A percentile compares a stretch with the other conserved stretches of the same genome.
Evolutionary conservation across 2,113 vertebrate genomes (phyloP).

Genomic region (Lichenostomus cassidix): DNA sequence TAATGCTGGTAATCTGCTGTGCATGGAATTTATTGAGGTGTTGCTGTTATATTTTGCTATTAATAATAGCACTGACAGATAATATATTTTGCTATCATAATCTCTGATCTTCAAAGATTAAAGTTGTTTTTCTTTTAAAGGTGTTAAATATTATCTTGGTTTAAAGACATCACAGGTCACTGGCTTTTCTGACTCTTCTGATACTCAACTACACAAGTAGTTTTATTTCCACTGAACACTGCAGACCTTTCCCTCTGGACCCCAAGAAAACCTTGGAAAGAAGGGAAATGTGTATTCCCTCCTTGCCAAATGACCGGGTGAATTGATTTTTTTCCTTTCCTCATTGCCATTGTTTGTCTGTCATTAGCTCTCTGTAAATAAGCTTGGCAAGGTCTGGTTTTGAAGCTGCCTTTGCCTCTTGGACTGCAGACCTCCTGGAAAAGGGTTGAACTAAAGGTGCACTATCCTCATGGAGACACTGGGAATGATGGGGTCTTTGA

Average conservation of each 20-base stretch:
- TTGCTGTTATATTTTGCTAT: neutral
- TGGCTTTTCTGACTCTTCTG: neutral
- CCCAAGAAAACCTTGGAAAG: neutral
- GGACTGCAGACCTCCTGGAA: neutral
- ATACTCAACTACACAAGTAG: neutral
- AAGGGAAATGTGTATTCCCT: neutral
- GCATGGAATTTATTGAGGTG: neutral
- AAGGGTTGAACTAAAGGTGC: neutral
- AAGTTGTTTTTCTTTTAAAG: neutral
- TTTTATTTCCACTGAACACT: neutral
- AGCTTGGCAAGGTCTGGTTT: neutral
- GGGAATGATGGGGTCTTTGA: neutral
- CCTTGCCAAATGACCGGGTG: neutral
- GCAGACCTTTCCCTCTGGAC: neutral
- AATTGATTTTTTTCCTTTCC: neutral
- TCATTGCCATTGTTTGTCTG: neutral
- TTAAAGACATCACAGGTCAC: neutral
- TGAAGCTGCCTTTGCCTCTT: neutral
- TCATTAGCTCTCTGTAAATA: conserved; percentile 42
- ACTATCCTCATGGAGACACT: neutral
- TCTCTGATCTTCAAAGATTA: neutral
- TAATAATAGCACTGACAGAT: neutral
- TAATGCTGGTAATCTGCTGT: neutral
- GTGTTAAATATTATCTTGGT: neutral
- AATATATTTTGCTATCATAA: neutral